A percentile compares a stretch with the other conserved stretches of the same genome.
Evolutionary conservation across 1,140 invertebrate genomes (phyloP).

Genomic region (Tribolium madens): DNA sequence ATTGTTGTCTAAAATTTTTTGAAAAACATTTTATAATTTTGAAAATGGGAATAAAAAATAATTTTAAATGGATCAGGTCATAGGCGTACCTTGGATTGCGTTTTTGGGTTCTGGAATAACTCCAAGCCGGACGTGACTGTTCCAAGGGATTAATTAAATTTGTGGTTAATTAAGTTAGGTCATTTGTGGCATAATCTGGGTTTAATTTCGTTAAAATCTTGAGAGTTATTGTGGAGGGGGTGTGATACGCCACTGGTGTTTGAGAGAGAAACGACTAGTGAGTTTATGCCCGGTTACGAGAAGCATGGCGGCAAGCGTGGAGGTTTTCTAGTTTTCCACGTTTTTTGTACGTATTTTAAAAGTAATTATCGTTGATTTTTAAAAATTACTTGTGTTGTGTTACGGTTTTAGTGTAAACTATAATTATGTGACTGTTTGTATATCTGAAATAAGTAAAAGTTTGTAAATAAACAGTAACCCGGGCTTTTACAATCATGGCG

Average conservation of each 20-base stretch:
- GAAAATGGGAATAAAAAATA: neutral
- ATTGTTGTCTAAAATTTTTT: neutral
- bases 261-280: neutral
- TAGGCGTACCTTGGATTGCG: neutral
- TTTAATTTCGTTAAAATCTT: neutral
- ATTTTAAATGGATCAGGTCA: neutral
- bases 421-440: constrained; percentile 30
- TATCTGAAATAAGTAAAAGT: constrained; percentile 39
- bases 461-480: constrained; percentile 52
- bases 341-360: constrained; percentile 50
- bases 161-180: neutral
- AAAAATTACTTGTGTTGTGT: constrained; percentile 30
- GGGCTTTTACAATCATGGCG: constrained; percentile 56
- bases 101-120: neutral
- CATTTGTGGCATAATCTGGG: neutral
- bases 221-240: neutral
- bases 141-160: neutral
- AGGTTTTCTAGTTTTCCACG: constrained; percentile 47
- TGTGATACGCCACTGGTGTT: constrained; percentile 4
- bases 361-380: constrained; percentile 42
- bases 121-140: neutral
- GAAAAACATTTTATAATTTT: neutral
- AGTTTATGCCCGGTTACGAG: constrained; percentile 45
- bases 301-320: constrained; percentile 57
- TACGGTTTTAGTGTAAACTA: constrained; percentile 11